Evolutionary conservation across 2,113 vertebrate species (phyloP), one percentile per base, ranked within the genome.

Genomic region (Ictalurus punctatus): DNA sequence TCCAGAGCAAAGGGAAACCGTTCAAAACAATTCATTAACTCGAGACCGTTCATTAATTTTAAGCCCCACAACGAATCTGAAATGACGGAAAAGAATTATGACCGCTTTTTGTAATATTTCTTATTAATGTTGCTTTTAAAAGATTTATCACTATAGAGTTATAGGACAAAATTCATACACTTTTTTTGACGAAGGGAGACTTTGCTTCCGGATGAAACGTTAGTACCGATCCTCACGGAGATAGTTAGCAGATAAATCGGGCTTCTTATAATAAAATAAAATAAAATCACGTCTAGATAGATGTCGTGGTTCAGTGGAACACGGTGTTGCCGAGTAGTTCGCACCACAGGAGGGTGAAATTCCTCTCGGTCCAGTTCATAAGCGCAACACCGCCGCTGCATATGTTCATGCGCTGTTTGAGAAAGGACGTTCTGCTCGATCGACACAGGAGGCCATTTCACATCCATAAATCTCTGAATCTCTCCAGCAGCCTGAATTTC

Each of bases 311-410:
- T 25, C 73, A 82, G 79, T 81, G 79, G 79, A 58, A 56, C 52
- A 1, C 54, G 5, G 19, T 1, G 14, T 1, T 16, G 30, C 30
- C 4, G 27, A 69, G n/a, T 69, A 14, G 13, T 8, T 25, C 25
- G 14, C 52, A n/a, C 78, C 56, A 34, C n/a, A 81, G 27, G 25
- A 30, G 44, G 78, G 78, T 81, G 34, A 27, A 84, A 71, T 65
- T 84, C 81, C 74, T 71, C 54, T 84, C 65, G 84, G 84, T 76
- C 71, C 86, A 21, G 86, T 82, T 48, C 59, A 21, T 48, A 74
- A 82, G 67, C 34, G 25, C 74, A 52, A 13, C 78, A 30, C 83
- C 52, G 63, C 63, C 30, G 40, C 90, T 71, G 80, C 76, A 71
- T 80, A n/a, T 25, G 67, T 67, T 83, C 87, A 73, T 65, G 83